A percentile compares a stretch with the other conserved stretches of the same genome.
These are phyloP conservation scores for Chouioia cunea DNA, from an alignment of 2,888 invertebrate species.

Conservation along the genomic window DNA sequence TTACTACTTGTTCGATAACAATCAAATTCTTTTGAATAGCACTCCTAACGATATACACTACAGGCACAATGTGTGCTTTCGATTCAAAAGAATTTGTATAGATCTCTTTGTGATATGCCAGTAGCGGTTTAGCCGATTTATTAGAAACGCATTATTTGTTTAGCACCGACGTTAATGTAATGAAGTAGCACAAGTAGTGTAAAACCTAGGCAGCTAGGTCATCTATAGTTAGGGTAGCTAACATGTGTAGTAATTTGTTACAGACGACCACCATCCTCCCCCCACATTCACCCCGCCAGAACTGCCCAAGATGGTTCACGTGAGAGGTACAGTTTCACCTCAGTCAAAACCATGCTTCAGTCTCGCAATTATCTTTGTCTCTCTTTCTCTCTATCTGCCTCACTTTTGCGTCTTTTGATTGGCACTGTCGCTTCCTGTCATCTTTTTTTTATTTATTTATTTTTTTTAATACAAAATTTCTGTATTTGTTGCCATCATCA, in stretches of 20 bases:
- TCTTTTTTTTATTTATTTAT: no score
- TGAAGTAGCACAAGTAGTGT: constrained; percentile 20
- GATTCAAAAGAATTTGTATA: no score
- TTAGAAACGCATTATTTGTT: neutral
- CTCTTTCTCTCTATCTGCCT: constrained; percentile 6
- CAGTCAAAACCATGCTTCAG: constrained; percentile 64
- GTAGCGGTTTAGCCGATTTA: no score
- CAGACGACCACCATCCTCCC: constrained; percentile 97
- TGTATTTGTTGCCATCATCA: neutral
- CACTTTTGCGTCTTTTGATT: neutral
- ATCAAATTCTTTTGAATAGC: constrained; percentile 15
- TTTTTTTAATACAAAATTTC: neutral
- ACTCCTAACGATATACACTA: neutral
- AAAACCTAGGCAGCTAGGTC: constrained; percentile 56
- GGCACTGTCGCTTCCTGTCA: neutral
- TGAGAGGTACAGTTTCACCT: constrained; percentile 82
- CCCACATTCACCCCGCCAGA: constrained; percentile 99
- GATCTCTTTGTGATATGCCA: no score
- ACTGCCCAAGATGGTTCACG: constrained; percentile 98
- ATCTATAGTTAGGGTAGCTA: constrained; percentile 66
- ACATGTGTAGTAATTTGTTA: constrained; percentile 74
- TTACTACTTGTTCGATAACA: neutral
- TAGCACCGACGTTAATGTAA: neutral
- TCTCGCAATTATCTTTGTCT: constrained; percentile 57
- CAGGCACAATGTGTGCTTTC: no score